Evolutionary conservation across 2,113 vertebrate species (phyloP).

Genomic region (Sceloporus undulatus): DNA sequence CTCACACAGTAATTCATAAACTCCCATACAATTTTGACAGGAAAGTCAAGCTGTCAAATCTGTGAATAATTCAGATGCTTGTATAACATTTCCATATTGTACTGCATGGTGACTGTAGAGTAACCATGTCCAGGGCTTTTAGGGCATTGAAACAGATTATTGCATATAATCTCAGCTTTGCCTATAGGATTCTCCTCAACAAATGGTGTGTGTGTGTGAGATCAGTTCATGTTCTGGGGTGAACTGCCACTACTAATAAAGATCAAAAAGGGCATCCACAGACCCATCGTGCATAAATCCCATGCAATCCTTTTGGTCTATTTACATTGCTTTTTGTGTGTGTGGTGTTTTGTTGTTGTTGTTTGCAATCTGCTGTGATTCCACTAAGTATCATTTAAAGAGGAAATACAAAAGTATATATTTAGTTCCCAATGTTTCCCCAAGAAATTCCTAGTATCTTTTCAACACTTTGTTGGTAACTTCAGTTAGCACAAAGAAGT

Average conservation of each 20-base stretch:
- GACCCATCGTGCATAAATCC: background rate
- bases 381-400: background rate
- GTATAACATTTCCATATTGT: no score
- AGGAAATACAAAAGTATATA: background rate
- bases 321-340: no score
- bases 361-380: background rate
- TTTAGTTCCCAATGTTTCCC: background rate
- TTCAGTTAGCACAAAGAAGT: background rate
- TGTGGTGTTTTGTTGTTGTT: slow-evolving; percentile 6
- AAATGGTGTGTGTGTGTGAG: background rate
- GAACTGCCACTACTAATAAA: background rate
- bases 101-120: background rate
- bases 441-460: background rate
- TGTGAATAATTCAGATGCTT: slow-evolving; percentile 7
- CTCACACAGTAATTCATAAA: background rate
- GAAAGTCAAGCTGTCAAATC: background rate
- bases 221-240: background rate
- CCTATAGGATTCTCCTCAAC: background rate
- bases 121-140: background rate
- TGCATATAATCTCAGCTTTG: background rate
- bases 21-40: background rate
- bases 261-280: background rate
- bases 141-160: background rate
- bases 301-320: background rate
- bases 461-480: no score